Evolutionary conservation across 2,113 vertebrate genomes (phyloP).

Genomic region (Stigmatopora argus): DNA sequence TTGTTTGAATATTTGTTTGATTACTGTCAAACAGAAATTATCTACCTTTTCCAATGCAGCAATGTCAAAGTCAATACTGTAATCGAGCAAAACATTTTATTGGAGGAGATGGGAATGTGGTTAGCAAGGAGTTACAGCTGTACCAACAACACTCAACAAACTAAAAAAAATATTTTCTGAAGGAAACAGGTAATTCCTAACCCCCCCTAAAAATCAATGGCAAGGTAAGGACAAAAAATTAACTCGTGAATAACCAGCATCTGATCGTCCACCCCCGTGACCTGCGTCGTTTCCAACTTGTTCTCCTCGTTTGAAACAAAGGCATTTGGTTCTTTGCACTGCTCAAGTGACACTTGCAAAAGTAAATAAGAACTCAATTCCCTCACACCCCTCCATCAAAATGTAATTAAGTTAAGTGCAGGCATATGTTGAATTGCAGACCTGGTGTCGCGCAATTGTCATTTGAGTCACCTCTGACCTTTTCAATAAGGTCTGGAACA

Average conservation of each 20-base stretch:
- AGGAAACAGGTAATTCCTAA: conserved; percentile 66
- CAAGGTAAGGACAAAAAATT: conserved; percentile 53
- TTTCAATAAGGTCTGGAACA: conserved; percentile 57
- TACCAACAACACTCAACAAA: conserved; percentile 72
- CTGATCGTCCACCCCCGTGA: conserved; percentile 24
- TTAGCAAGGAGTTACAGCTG: conserved; percentile 67
- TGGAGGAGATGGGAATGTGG: conserved; percentile 49
- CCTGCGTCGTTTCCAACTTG: conserved; percentile 49
- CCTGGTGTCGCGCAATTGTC: conserved; percentile 47
- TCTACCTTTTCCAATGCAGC: conserved; percentile 48
- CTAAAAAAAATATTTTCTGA: conserved; percentile 64
- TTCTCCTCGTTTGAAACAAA: conserved; percentile 40
- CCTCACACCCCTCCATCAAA: conserved; percentile 48
- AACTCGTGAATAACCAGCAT: conserved; percentile 46
- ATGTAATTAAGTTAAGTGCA: conserved; percentile 71
- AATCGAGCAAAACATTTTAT: conserved; percentile 47
- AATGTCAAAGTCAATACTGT: conserved; percentile 49
- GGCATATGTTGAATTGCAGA: conserved; percentile 67
- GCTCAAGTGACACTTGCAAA: conserved; percentile 54
- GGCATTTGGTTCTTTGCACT: conserved; percentile 52
- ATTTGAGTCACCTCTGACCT: conserved; percentile 59
- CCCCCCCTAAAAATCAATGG: conserved; percentile 47
- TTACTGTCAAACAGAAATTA: not conserved
- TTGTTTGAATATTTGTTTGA: not conserved
- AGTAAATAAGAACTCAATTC: conserved; percentile 66